Percentiles rank a stretch among this genome's conserved stretches.
Evolutionary conservation across 1,140 invertebrate genomes (phyloP).

Genomic region (Cyclina sinensis): DNA sequence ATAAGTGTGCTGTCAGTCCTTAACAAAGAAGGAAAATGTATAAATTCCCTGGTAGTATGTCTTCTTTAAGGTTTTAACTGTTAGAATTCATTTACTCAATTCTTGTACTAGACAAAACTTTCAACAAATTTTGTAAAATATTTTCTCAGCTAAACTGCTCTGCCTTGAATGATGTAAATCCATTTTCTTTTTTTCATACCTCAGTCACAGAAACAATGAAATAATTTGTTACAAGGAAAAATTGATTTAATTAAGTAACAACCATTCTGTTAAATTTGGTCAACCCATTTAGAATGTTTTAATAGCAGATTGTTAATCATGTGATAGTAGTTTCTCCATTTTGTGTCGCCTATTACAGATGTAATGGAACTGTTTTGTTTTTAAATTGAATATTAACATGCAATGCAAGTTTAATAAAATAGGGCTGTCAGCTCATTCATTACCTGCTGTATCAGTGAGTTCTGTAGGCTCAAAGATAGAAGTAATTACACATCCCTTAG

Average conservation of each 20-base stretch:
- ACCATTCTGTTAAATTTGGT: neutral
- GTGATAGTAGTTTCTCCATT: neutral
- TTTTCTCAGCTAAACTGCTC: too few species aligned
- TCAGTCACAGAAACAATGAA: too few species aligned
- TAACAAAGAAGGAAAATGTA: too few species aligned
- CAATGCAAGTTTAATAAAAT: neutral
- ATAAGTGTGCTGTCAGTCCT: too few species aligned
- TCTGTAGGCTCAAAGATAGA: neutral
- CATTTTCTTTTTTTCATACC: too few species aligned
- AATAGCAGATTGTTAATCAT: neutral
- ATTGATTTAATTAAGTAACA: neutral
- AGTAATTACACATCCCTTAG: constrained; percentile 12
- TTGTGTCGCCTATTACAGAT: neutral
- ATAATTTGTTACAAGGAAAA: too few species aligned
- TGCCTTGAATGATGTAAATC: too few species aligned
- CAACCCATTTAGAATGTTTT: neutral
- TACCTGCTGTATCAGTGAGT: neutral
- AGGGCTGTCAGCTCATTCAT: neutral
- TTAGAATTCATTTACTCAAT: too few species aligned
- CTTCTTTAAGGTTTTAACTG: too few species aligned
- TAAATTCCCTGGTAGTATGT: too few species aligned
- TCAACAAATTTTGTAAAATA: too few species aligned
- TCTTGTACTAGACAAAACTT: too few species aligned
- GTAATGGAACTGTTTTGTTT: neutral
- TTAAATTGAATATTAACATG: neutral